phyloP scores from a whole-genome alignment of 2,113 vertebrate species.

The Xiphophorus hellerii region DNA sequence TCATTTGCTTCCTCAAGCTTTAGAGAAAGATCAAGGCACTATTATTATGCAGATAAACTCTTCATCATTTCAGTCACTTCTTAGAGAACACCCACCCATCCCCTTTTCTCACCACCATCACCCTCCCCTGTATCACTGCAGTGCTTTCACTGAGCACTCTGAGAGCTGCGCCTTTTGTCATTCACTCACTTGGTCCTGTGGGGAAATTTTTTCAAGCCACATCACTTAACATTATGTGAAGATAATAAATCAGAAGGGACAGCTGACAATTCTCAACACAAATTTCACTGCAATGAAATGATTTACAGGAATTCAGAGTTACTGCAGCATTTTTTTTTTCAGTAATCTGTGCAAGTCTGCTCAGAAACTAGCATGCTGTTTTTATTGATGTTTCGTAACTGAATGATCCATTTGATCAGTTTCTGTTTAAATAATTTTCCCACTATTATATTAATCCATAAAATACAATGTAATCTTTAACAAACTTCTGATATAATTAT shows the following conservation, averaged over 20 bases:
- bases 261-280: constrained; percentile 1
- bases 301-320: background rate
- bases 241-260: constrained; percentile 20
- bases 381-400: background rate
- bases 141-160: constrained; percentile 38
- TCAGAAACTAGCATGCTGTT: background rate
- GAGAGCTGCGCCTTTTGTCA: constrained; percentile 18
- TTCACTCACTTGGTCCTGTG: constrained; percentile 34
- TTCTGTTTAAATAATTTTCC: background rate
- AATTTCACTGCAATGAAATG: background rate
- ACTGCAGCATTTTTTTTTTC: background rate
- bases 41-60: constrained; percentile 16
- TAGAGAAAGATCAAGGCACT: constrained; percentile 12
- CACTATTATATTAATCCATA: no score
- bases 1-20: constrained; percentile 3
- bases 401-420: background rate
- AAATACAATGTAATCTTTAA: no score
- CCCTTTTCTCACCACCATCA: background rate
- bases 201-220: constrained; percentile 34
- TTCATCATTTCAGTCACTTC: constrained; percentile 19
- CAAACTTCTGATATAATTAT: no score
- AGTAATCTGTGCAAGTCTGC: background rate
- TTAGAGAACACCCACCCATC: background rate
- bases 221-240: constrained; percentile 43
- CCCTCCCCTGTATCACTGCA: background rate